Evolutionary conservation across 2,888 invertebrate genomes (phyloP).

Genomic region (Mythimna ferrago): DNA sequence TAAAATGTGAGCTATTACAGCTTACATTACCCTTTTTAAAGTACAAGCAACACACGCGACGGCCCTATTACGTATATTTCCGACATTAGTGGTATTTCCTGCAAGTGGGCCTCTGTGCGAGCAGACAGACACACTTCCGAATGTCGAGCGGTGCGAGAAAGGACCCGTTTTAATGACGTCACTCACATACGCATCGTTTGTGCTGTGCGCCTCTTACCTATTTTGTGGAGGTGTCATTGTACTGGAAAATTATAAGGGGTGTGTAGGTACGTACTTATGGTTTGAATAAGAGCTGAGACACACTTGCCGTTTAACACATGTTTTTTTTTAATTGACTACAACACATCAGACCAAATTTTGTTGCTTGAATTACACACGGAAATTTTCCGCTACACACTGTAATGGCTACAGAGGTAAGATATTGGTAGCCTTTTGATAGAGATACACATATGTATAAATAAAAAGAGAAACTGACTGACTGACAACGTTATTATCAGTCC

Average conservation of each 20-base stretch:
- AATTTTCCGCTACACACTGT: background rate
- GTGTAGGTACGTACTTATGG: background rate
- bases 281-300: background rate
- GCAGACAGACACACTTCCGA: conserved; percentile 61
- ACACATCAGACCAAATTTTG: too few relatives aligned
- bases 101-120: conserved; percentile 51
- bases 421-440: background rate
- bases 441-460: background rate
- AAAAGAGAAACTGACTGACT: too few relatives aligned
- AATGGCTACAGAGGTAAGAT: background rate
- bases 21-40: background rate
- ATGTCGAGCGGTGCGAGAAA: conserved; percentile 53
- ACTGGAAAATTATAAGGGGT: conserved; percentile 22
- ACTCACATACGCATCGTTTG: conserved; percentile 51
- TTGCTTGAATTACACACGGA: background rate
- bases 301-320: background rate
- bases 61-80: conserved; percentile 48
- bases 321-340: background rate
- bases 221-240: conserved; percentile 26
- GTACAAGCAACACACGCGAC: conserved; percentile 6
- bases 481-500: too few relatives aligned
- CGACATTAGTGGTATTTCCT: conserved; percentile 49
- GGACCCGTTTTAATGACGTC: conserved; percentile 60
- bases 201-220: conserved; percentile 30
- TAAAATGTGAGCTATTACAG: too few relatives aligned